Evolutionary conservation across 2,888 invertebrate species (phyloP).

Genomic region (Meghimatium bilineatum): DNA sequence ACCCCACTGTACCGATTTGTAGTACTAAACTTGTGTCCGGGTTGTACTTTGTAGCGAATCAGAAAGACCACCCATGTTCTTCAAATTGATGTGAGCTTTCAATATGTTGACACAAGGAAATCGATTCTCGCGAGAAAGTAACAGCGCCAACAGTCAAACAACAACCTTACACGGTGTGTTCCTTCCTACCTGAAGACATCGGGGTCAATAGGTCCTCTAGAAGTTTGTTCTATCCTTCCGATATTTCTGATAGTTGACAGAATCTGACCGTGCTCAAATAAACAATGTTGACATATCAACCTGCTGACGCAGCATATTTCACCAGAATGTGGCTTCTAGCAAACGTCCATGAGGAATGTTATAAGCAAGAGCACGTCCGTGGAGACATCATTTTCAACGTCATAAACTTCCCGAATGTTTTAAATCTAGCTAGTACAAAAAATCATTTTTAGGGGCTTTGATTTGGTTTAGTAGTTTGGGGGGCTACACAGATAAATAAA

Average conservation of each 20-base stretch:
- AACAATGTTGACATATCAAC: not conserved
- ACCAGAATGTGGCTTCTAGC: no score
- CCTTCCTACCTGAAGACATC: not conserved
- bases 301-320: not conserved
- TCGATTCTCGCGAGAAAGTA: not conserved
- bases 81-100: not conserved
- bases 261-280: not conserved
- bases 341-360: no score
- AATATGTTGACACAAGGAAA: not conserved
- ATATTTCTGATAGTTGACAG: not conserved
- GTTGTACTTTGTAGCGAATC: not conserved
- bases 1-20: not conserved
- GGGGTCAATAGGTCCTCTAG: not conserved
- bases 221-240: not conserved
- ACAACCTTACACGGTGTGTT: not conserved
- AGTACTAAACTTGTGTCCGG: not conserved
- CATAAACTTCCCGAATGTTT: no score
- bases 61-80: not conserved
- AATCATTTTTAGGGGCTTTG: no score
- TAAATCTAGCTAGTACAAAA: no score
- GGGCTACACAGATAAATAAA: no score
- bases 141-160: not conserved
- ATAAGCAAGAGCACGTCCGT: no score
- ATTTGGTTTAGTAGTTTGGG: no score
- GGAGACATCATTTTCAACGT: no score